Conservation (phyloP, 2,797 vertebrate genomes). For the Enteromius anoplus region DNA sequence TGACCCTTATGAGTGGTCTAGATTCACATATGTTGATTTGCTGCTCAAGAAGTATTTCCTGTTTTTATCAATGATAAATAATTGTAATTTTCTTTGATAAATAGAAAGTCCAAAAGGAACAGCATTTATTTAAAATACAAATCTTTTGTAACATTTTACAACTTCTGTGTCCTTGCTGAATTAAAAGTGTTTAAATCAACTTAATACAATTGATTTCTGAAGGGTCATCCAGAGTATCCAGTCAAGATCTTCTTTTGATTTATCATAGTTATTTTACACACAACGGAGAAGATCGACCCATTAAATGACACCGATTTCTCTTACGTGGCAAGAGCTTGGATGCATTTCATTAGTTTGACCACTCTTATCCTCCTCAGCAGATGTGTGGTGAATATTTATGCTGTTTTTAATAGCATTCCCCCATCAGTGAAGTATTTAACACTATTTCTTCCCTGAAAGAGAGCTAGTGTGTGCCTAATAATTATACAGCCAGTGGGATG, state of each 20-base stretch:
- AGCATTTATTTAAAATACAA: not conserved
- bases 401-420: slow-evolving; percentile 31
- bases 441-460: slow-evolving; percentile 13
- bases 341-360: slow-evolving; percentile 28
- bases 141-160: not conserved
- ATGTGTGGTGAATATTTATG: slow-evolving; percentile 24
- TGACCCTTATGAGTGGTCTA: too few relatives aligned
- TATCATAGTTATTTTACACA: not conserved
- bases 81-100: not conserved
- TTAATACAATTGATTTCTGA: not conserved
- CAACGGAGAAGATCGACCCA: not conserved
- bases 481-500: slow-evolving; percentile 35
- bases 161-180: not conserved
- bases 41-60: not conserved
- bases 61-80: not conserved
- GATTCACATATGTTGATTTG: not conserved
- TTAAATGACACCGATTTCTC: not conserved
- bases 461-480: slow-evolving; percentile 7
- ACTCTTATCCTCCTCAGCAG: not conserved
- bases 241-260: slow-evolving; percentile 18
- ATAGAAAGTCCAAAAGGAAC: not conserved
- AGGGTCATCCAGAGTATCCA: not conserved
- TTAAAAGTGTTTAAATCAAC: not conserved
- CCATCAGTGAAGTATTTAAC: slow-evolving; percentile 29
- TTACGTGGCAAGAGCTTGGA: not conserved